phyloP scores from a whole-genome alignment of 2,797 vertebrate genomes.

The Gorsachius magnificus region DNA sequence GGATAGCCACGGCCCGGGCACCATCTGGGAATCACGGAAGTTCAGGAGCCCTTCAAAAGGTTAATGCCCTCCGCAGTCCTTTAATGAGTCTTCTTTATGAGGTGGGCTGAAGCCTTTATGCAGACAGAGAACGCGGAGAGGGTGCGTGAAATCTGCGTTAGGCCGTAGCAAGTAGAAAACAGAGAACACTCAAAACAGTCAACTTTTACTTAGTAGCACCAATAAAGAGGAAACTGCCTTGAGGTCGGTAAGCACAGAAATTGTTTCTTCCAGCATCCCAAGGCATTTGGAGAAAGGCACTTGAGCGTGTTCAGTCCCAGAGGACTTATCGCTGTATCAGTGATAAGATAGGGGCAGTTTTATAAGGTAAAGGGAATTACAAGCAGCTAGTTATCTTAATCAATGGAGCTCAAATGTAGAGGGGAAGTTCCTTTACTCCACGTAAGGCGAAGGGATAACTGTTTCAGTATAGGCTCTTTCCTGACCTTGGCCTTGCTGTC shows the following conservation, averaged over 20 bases:
- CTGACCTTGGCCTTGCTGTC: neutral
- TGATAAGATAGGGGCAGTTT: neutral
- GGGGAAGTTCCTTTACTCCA: neutral
- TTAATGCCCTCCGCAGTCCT: accelerated
- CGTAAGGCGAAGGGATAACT: neutral
- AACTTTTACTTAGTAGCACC: neutral
- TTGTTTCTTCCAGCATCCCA: neutral
- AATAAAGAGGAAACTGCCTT: neutral
- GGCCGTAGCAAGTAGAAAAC: accelerated
- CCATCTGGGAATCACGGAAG: neutral
- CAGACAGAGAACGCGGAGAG: accelerated
- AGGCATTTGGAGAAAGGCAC: neutral
- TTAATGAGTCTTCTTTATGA: neutral
- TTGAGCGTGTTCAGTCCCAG: neutral
- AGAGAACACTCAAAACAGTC: neutral
- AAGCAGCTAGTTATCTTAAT: neutral
- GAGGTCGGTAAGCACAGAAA: accelerated
- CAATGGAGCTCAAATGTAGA: neutral
- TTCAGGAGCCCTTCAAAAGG: neutral
- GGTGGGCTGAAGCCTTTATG: neutral
- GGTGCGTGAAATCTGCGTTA: neutral
- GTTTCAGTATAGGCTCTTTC: neutral
- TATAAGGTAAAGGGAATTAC: neutral
- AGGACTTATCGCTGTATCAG: neutral
- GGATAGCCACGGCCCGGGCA: accelerated